phyloP scores from a whole-genome alignment of 2,888 invertebrate genomes.

The Drosophila merina region DNA sequence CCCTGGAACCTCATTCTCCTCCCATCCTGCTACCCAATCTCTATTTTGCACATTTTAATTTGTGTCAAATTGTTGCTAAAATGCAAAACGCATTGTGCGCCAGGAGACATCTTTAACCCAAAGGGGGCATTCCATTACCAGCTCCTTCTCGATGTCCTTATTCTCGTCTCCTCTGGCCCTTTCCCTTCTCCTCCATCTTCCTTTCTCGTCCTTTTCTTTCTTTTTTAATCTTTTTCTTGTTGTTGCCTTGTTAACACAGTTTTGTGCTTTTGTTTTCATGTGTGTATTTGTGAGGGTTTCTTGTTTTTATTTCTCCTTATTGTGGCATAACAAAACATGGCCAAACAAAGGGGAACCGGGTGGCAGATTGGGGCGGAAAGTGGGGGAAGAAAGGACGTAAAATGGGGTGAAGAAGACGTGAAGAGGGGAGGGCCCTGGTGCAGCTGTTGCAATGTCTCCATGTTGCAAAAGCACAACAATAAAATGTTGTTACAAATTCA shows the following conservation, averaged over 20 bases:
- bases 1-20: background rate
- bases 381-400: background rate
- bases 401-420: background rate
- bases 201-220: conserved; percentile 12
- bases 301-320: conserved; percentile 52
- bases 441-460: conserved; percentile 48
- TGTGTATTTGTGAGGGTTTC: conserved; percentile 32
- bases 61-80: conserved; percentile 79
- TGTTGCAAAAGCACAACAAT: conserved; percentile 67
- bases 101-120: conserved; percentile 28
- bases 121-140: conserved; percentile 31
- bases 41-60: conserved; percentile 71
- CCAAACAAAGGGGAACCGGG: conserved; percentile 24
- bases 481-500: conserved; percentile 79
- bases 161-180: conserved; percentile 13
- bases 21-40: background rate
- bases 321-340: conserved; percentile 72
- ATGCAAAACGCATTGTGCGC: conserved; percentile 77
- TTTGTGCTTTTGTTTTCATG: conserved; percentile 74
- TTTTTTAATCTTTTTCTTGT: conserved; percentile 24
- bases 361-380: background rate
- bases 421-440: conserved; percentile 7
- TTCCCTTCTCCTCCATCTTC: background rate
- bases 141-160: conserved; percentile 32
- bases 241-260: conserved; percentile 75